Evolutionary conservation across 2,888 invertebrate species (phyloP).

Genomic region (Papilio elwesi): DNA sequence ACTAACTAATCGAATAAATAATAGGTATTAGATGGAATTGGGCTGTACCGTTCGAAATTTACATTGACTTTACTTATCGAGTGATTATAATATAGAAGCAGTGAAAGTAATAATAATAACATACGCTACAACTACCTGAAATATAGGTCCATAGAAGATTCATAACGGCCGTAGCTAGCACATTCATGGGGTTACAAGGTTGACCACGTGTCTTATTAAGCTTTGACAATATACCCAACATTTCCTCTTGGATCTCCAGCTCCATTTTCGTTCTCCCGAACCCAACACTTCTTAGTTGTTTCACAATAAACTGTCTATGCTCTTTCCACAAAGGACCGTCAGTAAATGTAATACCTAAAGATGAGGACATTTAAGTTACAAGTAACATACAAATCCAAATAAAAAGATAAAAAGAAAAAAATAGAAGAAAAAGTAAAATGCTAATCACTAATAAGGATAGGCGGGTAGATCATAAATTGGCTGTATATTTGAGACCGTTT

Average conservation of each 20-base stretch:
- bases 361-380: background rate
- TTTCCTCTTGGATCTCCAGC: constrained; percentile 83
- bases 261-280: constrained; percentile 86
- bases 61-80: too few relatives aligned
- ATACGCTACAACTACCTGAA: constrained; percentile 76
- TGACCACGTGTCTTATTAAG: constrained; percentile 59
- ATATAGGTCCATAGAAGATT: constrained; percentile 89
- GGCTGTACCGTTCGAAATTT: too few relatives aligned
- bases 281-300: constrained; percentile 86
- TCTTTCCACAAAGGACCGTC: constrained; percentile 87
- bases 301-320: constrained; percentile 87
- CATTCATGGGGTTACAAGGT: constrained; percentile 77
- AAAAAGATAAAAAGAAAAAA: background rate
- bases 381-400: background rate
- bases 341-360: constrained; percentile 87
- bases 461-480: too few relatives aligned
- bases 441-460: too few relatives aligned
- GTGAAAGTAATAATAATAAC: background rate
- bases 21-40: too few relatives aligned
- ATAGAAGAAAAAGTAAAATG: too few relatives aligned
- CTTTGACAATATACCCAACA: constrained; percentile 76
- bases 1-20: too few relatives aligned
- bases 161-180: constrained; percentile 86
- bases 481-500: too few relatives aligned
- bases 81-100: background rate